Conservation (phyloP, 2,797 vertebrate species). For the Petrocephalus sullivani region DNA sequence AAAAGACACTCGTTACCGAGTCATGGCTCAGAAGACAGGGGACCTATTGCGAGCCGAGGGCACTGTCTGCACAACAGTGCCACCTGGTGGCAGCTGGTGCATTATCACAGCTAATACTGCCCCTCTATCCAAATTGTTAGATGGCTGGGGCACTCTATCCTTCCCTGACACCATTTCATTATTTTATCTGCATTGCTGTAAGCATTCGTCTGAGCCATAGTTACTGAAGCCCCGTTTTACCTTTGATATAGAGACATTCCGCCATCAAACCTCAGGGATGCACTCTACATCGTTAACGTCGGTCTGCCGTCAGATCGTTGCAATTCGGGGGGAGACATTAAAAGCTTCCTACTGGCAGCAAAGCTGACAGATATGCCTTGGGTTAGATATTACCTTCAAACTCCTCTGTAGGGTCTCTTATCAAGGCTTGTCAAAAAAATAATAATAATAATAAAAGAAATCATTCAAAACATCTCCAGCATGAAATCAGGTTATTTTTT, state of each 20-base stretch:
- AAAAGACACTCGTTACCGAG: not conserved
- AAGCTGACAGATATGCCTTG: not conserved
- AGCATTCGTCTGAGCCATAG: not conserved
- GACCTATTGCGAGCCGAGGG: not conserved
- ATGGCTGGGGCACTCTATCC: constrained; percentile 10
- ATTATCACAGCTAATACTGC: not conserved
- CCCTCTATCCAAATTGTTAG: not conserved
- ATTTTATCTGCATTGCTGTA: not conserved
- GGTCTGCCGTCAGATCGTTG: not conserved
- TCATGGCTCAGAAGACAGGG: not conserved
- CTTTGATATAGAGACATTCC: not conserved
- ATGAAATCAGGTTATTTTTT: not conserved
- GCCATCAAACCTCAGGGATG: not conserved
- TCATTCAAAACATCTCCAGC: not conserved
- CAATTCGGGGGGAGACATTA: not conserved
- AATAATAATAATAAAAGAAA: not conserved
- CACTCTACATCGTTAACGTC: not conserved
- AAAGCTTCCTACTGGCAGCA: not conserved
- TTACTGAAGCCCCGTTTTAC: not conserved
- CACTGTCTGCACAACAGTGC: not conserved
- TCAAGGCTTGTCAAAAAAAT: constrained; percentile 3
- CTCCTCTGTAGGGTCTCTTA: not conserved
- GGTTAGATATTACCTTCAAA: constrained; percentile 3
- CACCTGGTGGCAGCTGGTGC: not conserved
- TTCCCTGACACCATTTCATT: not conserved